These are phyloP conservation scores for Tridacna gigas DNA, from an alignment of 2,888 invertebrate species.

Conservation along the genomic window DNA sequence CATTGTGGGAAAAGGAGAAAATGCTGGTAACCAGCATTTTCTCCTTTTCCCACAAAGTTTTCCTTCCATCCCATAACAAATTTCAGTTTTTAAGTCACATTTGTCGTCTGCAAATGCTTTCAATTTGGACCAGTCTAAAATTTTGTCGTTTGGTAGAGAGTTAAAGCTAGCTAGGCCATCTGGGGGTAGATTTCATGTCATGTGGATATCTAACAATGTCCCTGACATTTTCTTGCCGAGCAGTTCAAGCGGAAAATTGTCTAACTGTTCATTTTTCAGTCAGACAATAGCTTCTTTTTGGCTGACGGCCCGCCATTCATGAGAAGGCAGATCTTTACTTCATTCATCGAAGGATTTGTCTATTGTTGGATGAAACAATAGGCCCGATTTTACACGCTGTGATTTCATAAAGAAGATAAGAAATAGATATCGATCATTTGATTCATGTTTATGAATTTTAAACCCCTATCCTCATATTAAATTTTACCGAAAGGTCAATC, in stretches of 20 bases:
- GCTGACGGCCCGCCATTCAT: constrained; percentile 22
- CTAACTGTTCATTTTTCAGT: constrained; percentile 7
- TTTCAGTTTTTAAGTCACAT: no score
- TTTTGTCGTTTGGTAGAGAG: no score
- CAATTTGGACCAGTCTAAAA: no score
- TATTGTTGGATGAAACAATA: constrained; percentile 9
- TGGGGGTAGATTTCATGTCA: no score
- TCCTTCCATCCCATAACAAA: no score
- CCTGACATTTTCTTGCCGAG: constrained; percentile 2
- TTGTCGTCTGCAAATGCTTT: no score
- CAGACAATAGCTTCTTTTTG: constrained; percentile 17
- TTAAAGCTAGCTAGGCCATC: no score
- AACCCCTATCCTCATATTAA: neutral
- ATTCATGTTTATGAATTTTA: neutral
- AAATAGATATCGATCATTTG: constrained; percentile 17
- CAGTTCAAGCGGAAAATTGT: constrained; percentile 25
- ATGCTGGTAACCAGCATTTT: no score
- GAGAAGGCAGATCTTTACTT: constrained; percentile 17
- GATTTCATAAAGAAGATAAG: constrained; percentile 14
- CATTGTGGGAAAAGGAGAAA: no score
- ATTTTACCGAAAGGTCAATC: no score
- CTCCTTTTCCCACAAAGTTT: no score
- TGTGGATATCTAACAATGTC: no score
- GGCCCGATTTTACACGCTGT: neutral
- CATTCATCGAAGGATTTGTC: constrained; percentile 8